Evolutionary conservation across 2,797 vertebrate species (phyloP).

Genomic region (Scomberomorus guttatus): DNA sequence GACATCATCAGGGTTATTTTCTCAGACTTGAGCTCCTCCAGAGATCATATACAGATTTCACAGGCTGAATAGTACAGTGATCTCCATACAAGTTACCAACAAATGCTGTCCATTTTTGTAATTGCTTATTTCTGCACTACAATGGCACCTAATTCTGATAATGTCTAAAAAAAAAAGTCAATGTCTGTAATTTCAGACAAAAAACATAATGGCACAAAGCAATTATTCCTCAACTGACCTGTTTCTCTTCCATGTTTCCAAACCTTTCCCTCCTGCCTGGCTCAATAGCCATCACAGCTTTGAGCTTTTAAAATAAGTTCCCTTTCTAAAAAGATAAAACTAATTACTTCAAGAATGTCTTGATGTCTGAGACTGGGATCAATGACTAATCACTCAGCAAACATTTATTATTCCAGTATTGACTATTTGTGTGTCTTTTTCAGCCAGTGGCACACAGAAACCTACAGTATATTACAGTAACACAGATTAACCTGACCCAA

Average conservation of each 20-base stretch:
- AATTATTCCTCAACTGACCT: neutral
- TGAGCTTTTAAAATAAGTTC: neutral
- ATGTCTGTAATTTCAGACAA: too few relatives aligned
- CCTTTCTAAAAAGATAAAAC: neutral
- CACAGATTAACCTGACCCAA: neutral
- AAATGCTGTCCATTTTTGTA: too few relatives aligned
- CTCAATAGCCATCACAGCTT: neutral
- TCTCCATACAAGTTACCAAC: too few relatives aligned
- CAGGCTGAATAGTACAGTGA: neutral
- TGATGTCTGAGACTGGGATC: neutral
- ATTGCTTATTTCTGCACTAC: too few relatives aligned
- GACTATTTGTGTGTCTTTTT: neutral
- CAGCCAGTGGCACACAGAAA: neutral
- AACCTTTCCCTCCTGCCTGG: neutral
- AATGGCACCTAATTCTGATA: too few relatives aligned
- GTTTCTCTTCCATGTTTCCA: neutral
- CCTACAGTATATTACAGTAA: neutral
- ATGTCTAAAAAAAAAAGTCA: too few relatives aligned
- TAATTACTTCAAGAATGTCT: neutral
- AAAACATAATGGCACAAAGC: too few relatives aligned
- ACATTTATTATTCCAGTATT: neutral
- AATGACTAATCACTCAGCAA: conserved; percentile 7
- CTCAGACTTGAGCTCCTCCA: neutral
- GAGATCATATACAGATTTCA: neutral
- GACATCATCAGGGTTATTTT: neutral